Percentiles rank a stretch among this genome's conserved stretches.
Evolutionary conservation across 2,888 invertebrate genomes (phyloP).

Genomic region (Andrena flavipes): DNA sequence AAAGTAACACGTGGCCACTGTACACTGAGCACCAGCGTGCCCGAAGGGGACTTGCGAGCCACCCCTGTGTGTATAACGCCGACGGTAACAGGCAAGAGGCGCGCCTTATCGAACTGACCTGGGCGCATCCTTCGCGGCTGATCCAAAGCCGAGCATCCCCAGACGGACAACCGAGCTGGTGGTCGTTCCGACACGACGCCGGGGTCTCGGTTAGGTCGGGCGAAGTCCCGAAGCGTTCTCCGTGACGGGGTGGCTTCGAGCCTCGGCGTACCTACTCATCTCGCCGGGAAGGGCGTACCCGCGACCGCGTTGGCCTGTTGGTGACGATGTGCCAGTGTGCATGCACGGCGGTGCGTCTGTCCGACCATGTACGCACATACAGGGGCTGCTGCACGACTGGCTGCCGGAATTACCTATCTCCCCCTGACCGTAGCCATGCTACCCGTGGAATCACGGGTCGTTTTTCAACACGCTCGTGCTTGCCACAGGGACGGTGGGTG

Average conservation of each 20-base stretch:
- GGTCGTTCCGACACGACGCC: conserved; percentile 66
- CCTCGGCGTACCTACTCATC: conserved; percentile 73
- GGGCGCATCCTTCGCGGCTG: conserved; percentile 89
- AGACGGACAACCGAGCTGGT: conserved; percentile 69
- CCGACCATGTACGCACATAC: conserved; percentile 51
- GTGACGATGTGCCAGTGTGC: conserved; percentile 27
- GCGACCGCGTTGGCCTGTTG: conserved; percentile 44
- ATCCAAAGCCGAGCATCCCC: conserved; percentile 80
- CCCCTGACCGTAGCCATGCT: conserved; percentile 66
- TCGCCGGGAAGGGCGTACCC: conserved; percentile 68
- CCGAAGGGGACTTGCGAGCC: conserved; percentile 16
- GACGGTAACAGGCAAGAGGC: conserved; percentile 45
- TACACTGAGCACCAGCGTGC: conserved; percentile 22
- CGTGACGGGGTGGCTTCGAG: conserved; percentile 75
- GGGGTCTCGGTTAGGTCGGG: conserved; percentile 66
- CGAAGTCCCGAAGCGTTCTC: conserved; percentile 77
- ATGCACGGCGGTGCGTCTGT: conserved; percentile 41
- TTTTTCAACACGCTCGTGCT: conserved; percentile 62
- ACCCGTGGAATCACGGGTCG: conserved; percentile 70
- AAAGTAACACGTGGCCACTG: conserved; percentile 37
- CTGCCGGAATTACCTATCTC: conserved; percentile 67
- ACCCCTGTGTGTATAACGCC: conserved; percentile 31
- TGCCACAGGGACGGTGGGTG: conserved; percentile 17
- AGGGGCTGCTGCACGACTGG: conserved; percentile 69
- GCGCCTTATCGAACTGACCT: conserved; percentile 85